Evolutionary conservation across 2,888 invertebrate species (phyloP).

Genomic region (Nematopogon swammerdamellus): DNA sequence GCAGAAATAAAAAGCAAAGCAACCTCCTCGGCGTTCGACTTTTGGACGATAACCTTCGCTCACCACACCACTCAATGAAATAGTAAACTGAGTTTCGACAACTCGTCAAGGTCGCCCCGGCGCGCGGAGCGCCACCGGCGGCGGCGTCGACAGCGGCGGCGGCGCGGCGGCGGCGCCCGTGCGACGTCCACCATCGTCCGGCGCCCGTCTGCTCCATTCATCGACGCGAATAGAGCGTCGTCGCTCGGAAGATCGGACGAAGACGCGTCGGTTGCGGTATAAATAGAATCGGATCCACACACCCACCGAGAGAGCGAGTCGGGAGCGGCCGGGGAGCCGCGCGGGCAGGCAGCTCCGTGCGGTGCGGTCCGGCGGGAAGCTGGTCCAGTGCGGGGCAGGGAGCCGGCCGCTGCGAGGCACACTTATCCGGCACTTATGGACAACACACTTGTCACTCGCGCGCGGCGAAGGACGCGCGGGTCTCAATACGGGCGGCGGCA

Average conservation of each 20-base stretch:
- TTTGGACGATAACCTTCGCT: background rate
- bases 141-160: background rate
- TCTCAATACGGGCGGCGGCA: background rate
- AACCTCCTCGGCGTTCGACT: background rate
- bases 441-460: too few species aligned
- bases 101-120: background rate
- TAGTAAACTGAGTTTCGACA: background rate
- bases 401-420: too few species aligned
- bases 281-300: background rate
- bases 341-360: background rate
- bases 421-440: too few species aligned
- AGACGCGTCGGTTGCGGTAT: background rate
- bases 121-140: background rate
- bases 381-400: background rate
- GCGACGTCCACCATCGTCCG: background rate
- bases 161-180: background rate
- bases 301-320: background rate
- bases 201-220: background rate
- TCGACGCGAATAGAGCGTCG: background rate
- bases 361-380: background rate
- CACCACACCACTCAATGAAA: background rate
- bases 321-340: background rate
- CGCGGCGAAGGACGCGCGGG: too few species aligned
- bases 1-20: too few species aligned
- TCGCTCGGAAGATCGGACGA: background rate